These are phyloP conservation scores for Cephalopachus bancanus DNA, from an alignment of 2,797 vertebrate species.

Conservation along the genomic window DNA sequence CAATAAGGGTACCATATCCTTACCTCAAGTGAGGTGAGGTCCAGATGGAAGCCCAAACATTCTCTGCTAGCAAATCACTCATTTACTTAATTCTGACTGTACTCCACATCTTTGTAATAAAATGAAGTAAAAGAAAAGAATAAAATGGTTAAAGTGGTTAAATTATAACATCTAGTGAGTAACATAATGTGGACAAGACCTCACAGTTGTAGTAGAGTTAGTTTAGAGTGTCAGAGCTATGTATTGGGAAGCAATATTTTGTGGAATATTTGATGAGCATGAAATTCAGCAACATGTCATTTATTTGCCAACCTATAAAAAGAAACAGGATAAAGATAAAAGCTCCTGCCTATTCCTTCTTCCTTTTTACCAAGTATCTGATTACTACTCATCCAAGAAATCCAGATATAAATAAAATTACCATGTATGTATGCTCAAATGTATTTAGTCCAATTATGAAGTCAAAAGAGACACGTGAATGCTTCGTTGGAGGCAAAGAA, in stretches of 20 bases:
- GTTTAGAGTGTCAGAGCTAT: not conserved
- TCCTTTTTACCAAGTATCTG: not conserved
- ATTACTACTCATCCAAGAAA: not conserved
- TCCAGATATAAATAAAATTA: not conserved
- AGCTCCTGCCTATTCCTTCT: not conserved
- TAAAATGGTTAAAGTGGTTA: not conserved
- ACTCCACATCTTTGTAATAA: too few relatives aligned
- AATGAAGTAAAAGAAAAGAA: too few relatives aligned
- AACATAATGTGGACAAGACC: not conserved
- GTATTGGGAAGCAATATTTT: not conserved
- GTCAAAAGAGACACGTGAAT: not conserved
- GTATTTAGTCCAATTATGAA: not conserved
- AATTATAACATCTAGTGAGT: not conserved
- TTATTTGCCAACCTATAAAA: not conserved
- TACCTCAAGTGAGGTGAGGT: too few relatives aligned
- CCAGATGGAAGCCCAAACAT: too few relatives aligned
- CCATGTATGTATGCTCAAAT: not conserved
- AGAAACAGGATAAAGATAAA: not conserved
- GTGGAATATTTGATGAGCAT: not conserved
- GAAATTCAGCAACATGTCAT: not conserved
- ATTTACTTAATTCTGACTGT: too few relatives aligned
- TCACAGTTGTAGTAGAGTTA: not conserved
- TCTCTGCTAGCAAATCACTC: too few relatives aligned
- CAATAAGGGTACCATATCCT: too few relatives aligned
- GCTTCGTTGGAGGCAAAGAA: not conserved